Evolutionary conservation across 2,113 vertebrate genomes (phyloP).

Genomic region (Notothenia coriiceps): DNA sequence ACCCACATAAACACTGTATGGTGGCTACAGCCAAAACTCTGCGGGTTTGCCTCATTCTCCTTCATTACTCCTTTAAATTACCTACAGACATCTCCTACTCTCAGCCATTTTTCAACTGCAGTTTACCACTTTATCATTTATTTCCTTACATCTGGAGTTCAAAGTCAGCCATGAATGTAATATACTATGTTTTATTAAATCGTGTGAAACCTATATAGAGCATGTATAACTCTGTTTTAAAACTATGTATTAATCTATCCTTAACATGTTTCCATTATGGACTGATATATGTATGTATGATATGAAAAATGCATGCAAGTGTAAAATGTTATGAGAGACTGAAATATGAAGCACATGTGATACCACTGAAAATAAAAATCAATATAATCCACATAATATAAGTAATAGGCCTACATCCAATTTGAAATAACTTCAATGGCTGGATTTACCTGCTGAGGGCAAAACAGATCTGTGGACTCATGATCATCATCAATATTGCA

Average conservation of each 20-base stretch:
- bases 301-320: background rate
- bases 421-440: background rate
- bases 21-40: slow-evolving; percentile 43
- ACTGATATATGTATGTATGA: no score
- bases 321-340: background rate
- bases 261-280: slow-evolving; percentile 12
- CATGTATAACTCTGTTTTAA: slow-evolving; percentile 2
- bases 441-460: no score
- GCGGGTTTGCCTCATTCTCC: slow-evolving; percentile 51
- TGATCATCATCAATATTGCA: background rate
- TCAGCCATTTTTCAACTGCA: slow-evolving; percentile 20
- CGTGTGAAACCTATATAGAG: slow-evolving; percentile 4
- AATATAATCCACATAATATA: background rate
- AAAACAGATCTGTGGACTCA: no score
- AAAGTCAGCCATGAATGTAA: slow-evolving; percentile 2
- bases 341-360: background rate
- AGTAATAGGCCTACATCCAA: background rate
- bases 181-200: slow-evolving; percentile 34
- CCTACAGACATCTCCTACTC: slow-evolving; percentile 32
- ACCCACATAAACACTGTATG: slow-evolving; percentile 47
- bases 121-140: slow-evolving; percentile 38
- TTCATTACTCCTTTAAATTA: slow-evolving; percentile 60
- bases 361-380: background rate
- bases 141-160: slow-evolving; percentile 31
- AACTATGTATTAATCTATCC: background rate